Evolutionary conservation across 53 echinoderm and acorn worm genomes (phyloP), one percentile per base, ranked within the genome.

Genomic region (Echinometra lucunter): DNA sequence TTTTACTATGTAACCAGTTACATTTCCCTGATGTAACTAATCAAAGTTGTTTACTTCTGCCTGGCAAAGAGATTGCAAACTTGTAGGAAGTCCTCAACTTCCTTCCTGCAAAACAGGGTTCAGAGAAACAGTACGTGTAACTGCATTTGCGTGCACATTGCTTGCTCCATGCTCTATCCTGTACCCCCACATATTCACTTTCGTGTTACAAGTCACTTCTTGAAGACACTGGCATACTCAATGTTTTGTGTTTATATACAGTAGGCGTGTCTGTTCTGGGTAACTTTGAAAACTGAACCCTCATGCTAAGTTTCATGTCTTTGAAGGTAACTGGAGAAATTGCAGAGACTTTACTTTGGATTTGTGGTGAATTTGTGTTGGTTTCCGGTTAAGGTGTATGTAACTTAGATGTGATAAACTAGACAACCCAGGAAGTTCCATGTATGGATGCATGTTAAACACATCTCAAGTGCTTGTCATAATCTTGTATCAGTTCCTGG

Each of bases 51-150:
- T 85, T 85, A 85, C 53, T 85, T n/a, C 85, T 49, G 0, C 3
- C 85, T 85, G 45, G 85, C 16, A 9, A 83, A 85, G 49, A 45
- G 85, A 49, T 49, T 85, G 42, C 49, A 49, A 49, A 85, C 85
- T 49, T 44, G 35, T 57, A 42, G 91, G 91, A 91, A 91, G 45
- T 42, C 16, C 45, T 12, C 57, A 40, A 91, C 91, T 91, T 91
- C 91, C 91, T 91, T 69, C 91, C 91, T n/a, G 63, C 90, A 90
- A 28, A 91, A 69, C 91, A 91, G 91, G n/a, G 44, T 45, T 60
- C 18, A 60, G 89, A 7, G 37, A 63, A 60, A 58, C n/a, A 60
- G n/a, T n/a, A n/a, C n/a, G n/a, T n/a, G n/a, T 35, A 60, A 1
- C 15, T 10, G 85, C 42, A 21, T 21, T 81, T 78, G 72, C 10